Conservation (phyloP, 1,140 invertebrate species). For the Popillia japonica region DNA sequence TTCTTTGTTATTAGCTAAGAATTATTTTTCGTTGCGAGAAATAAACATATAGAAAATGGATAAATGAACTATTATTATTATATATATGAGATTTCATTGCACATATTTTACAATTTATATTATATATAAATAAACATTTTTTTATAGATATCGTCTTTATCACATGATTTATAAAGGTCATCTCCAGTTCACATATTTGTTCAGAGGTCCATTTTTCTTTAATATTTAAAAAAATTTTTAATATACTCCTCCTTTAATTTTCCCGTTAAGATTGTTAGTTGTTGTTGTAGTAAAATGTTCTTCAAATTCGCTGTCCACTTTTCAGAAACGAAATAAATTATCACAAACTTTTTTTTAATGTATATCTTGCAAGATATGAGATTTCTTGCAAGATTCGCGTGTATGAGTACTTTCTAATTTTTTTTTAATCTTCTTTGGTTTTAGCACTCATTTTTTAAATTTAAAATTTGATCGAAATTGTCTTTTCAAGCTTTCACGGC, state of each 20-base stretch:
- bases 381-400: background rate
- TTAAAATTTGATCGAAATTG: slow-evolving; percentile 6
- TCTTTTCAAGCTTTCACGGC: background rate
- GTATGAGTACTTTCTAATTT: background rate
- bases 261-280: slow-evolving; percentile 1
- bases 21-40: slow-evolving; percentile 35
- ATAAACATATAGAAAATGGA: slow-evolving; percentile 37
- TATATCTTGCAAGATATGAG: background rate
- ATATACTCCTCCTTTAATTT: slow-evolving; percentile 16
- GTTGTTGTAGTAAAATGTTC: background rate
- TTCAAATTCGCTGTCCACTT: slow-evolving; percentile 23
- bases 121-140: slow-evolving; percentile 48
- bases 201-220: slow-evolving; percentile 17
- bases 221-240: background rate
- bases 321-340: slow-evolving; percentile 31
- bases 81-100: slow-evolving; percentile 51
- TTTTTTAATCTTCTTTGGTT: background rate
- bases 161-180: slow-evolving; percentile 47
- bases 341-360: slow-evolving; percentile 34
- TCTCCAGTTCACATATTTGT: slow-evolving; percentile 42
- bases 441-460: background rate
- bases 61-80: slow-evolving; percentile 35
- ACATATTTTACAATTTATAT: slow-evolving; percentile 46
- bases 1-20: slow-evolving; percentile 29
- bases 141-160: slow-evolving; percentile 52